Conservation (phyloP, 30 jellyfish, hydroid and myxozoan genomes). For the Nemopilema nomurai region DNA sequence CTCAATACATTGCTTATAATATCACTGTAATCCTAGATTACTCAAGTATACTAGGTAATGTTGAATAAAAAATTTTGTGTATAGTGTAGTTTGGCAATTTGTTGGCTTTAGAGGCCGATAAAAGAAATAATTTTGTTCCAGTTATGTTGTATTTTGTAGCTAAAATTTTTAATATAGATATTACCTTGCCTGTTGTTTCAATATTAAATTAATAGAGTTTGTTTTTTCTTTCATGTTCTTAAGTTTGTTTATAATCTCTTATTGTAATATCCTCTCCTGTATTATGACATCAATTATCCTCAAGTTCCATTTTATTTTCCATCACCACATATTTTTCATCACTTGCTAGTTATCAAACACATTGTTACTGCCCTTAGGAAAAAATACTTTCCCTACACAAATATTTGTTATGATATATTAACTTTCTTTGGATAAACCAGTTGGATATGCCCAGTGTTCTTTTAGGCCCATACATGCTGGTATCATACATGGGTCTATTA, state of each 20-base stretch:
- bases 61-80: background rate
- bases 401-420: background rate
- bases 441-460: background rate
- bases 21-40: constrained; percentile 10
- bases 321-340: too few species aligned
- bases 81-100: background rate
- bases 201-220: background rate
- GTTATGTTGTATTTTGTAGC: background rate
- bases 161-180: too few species aligned
- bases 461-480: constrained; percentile 20
- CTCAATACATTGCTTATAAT: background rate
- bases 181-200: background rate
- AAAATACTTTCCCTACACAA: background rate
- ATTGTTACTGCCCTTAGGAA: background rate
- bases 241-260: too few species aligned
- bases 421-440: too few species aligned
- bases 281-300: too few species aligned
- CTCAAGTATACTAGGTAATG: background rate
- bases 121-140: background rate
- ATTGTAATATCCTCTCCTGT: too few species aligned
- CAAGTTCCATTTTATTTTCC: too few species aligned
- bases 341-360: too few species aligned
- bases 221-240: background rate
- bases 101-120: background rate
- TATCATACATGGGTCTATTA: constrained; percentile 1